A percentile compares a stretch with the other conserved stretches of the same genome.
Evolutionary conservation across 1,140 invertebrate genomes (phyloP).

Genomic region (Conus ventricosus): DNA sequence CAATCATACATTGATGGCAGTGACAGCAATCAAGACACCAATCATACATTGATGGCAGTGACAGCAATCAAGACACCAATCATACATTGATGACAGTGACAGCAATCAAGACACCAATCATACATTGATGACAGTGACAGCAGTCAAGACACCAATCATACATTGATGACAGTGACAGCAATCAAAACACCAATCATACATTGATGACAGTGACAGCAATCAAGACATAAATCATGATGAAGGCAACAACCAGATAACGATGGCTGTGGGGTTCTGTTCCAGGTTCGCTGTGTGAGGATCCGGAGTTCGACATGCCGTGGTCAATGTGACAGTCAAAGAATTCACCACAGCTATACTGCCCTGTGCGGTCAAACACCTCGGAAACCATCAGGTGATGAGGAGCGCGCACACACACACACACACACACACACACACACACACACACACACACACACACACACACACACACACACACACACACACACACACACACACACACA

Average conservation of each 20-base stretch:
- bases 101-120: neutral
- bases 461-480: neutral
- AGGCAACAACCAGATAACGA: neutral
- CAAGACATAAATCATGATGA: neutral
- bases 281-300: slow-evolving; percentile 41
- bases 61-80: no score
- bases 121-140: neutral
- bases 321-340: slow-evolving; percentile 93
- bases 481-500: neutral
- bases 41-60: no score
- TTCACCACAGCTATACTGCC: slow-evolving; percentile 91
- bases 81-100: neutral
- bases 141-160: neutral
- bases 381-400: slow-evolving; percentile 86
- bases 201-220: neutral
- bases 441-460: neutral
- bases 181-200: neutral
- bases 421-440: neutral
- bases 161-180: neutral
- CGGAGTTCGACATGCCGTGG: slow-evolving; percentile 88
- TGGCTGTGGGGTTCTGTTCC: neutral
- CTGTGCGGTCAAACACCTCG: slow-evolving; percentile 94
- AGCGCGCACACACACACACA: neutral
- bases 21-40: no score
- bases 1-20: no score